Evolutionary conservation across 2,888 invertebrate genomes (phyloP).

Genomic region (Pantelozetes paolii): DNA sequence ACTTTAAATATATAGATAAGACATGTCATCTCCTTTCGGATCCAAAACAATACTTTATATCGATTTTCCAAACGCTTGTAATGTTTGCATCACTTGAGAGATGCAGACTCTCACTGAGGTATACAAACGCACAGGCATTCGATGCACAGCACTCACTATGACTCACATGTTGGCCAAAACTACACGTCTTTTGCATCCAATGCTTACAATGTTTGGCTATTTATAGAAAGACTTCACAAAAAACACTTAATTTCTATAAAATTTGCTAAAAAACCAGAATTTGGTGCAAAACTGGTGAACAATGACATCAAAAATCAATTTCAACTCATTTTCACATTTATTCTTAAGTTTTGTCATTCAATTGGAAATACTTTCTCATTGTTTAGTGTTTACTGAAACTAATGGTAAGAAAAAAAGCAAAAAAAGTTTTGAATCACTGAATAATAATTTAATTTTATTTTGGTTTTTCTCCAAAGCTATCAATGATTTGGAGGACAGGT

Average conservation of each 20-base stretch:
- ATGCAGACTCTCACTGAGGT: neutral
- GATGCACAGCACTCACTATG: neutral
- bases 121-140: neutral
- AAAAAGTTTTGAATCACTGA: neutral
- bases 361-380: neutral
- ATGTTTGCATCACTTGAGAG: neutral
- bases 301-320: neutral
- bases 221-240: neutral
- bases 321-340: neutral
- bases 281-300: neutral
- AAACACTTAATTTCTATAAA: neutral
- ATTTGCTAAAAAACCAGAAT: neutral
- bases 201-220: neutral
- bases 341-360: neutral
- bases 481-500: constrained; percentile 55
- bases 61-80: neutral
- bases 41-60: neutral
- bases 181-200: neutral
- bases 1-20: too few species aligned
- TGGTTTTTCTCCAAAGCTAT: neutral
- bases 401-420: constrained; percentile 15
- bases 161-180: neutral
- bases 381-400: constrained; percentile 6
- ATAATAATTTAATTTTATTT: neutral
- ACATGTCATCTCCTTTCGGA: neutral